Conservation (phyloP, 2,113 vertebrate genomes). For the Periophthalmus modestus region DNA sequence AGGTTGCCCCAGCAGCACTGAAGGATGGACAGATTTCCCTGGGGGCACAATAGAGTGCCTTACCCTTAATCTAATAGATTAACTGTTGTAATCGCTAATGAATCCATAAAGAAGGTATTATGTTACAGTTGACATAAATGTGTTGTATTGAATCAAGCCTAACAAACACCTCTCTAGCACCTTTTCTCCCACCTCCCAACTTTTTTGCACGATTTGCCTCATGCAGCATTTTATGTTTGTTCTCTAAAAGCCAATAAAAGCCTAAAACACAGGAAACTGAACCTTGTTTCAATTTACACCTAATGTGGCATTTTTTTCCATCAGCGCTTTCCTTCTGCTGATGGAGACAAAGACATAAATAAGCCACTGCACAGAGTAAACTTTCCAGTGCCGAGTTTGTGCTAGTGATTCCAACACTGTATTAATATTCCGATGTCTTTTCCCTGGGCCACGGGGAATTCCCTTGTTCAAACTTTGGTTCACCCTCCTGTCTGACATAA, state of each 20-base stretch:
- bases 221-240: conserved; percentile 22
- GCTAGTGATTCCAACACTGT: conserved; percentile 35
- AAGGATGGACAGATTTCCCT: too few species aligned
- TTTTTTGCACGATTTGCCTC: background rate
- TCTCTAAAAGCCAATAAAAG: conserved; percentile 23
- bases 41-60: too few species aligned
- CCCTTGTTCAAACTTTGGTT: conserved; percentile 40
- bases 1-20: too few species aligned
- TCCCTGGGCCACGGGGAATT: conserved; percentile 28
- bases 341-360: conserved; percentile 51
- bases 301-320: conserved; percentile 47
- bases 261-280: conserved; percentile 35
- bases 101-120: background rate
- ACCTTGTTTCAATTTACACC: conserved; percentile 38
- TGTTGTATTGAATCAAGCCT: conserved; percentile 19
- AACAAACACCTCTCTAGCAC: conserved; percentile 8
- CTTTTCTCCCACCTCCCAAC: conserved; percentile 1
- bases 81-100: background rate
- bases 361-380: conserved; percentile 34
- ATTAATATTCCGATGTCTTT: conserved; percentile 46
- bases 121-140: conserved; percentile 1
- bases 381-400: conserved; percentile 34
- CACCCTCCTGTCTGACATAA: conserved; percentile 35
- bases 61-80: background rate
- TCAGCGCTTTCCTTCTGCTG: conserved; percentile 52